Evolutionary conservation across 2,888 invertebrate species (phyloP).

Genomic region (Napeogenes sylphis): DNA sequence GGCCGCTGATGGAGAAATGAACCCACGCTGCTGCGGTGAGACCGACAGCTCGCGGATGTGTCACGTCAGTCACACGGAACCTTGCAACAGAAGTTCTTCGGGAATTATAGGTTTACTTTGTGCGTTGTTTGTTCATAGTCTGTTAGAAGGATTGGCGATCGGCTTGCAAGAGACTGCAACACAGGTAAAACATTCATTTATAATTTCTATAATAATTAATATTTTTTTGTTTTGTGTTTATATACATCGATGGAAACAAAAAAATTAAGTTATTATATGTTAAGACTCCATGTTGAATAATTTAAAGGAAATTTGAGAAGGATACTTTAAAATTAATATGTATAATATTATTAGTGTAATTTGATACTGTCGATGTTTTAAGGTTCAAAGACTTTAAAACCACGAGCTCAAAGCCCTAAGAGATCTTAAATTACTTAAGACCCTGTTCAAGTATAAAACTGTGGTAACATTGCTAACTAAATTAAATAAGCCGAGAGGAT

Average conservation of each 20-base stretch:
- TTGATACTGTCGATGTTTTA: no score
- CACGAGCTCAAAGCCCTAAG: no score
- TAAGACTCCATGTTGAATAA: no score
- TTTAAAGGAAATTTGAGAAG: no score
- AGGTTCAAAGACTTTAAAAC: no score
- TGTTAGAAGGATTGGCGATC: slow-evolving; percentile 89
- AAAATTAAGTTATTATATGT: no score
- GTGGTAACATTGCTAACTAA: not conserved
- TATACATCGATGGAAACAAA: no score
- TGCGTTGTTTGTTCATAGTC: slow-evolving; percentile 86
- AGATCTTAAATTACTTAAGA: not conserved
- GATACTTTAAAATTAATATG: no score
- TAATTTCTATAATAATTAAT: not conserved
- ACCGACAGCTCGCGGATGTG: slow-evolving; percentile 72
- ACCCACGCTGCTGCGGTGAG: slow-evolving; percentile 53
- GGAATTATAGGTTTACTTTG: slow-evolving; percentile 82
- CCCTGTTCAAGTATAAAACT: no score
- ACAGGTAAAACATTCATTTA: slow-evolving; percentile 67
- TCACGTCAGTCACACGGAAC: slow-evolving; percentile 82
- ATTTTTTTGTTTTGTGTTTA: no score
- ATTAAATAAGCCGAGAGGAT: not conserved
- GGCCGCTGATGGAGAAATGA: slow-evolving; percentile 45
- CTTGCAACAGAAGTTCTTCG: slow-evolving; percentile 79
- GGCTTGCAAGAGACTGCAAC: slow-evolving; percentile 82
- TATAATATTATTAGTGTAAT: not conserved